Conservation (phyloP, 2,797 vertebrate species). For the Siniperca obscura region DNA sequence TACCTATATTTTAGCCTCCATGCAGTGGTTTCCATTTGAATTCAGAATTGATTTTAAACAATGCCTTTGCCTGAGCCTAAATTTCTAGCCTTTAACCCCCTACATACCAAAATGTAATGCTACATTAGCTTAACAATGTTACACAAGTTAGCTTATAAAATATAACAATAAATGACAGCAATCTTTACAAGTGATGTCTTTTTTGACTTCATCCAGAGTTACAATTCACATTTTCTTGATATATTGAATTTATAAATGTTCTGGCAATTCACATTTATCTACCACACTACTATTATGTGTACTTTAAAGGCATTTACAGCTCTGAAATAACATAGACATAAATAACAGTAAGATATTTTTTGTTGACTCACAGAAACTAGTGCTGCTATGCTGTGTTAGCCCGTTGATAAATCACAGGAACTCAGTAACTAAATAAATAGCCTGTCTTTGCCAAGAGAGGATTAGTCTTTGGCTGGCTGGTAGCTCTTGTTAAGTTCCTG, state of each 20-base stretch:
- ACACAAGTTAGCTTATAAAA: background rate
- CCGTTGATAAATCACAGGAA: slow-evolving; percentile 26
- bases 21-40: background rate
- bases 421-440: slow-evolving; percentile 51
- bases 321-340: background rate
- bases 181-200: background rate
- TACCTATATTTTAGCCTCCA: background rate
- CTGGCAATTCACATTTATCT: background rate
- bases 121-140: background rate
- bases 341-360: background rate
- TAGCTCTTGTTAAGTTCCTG: slow-evolving; percentile 59
- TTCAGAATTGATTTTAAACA: no score
- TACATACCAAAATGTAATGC: background rate
- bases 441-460: slow-evolving; percentile 47
- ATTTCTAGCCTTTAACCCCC: background rate
- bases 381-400: slow-evolving; percentile 3
- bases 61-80: background rate
- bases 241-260: background rate
- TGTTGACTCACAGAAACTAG: slow-evolving; percentile 4
- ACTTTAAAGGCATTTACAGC: background rate
- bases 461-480: slow-evolving; percentile 60
- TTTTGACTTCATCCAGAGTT: background rate
- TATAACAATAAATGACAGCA: background rate
- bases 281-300: background rate
- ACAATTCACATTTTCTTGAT: background rate